These are phyloP conservation scores for Prunella strophiata DNA, from an alignment of 2,797 vertebrate species.

Conservation along the genomic window DNA sequence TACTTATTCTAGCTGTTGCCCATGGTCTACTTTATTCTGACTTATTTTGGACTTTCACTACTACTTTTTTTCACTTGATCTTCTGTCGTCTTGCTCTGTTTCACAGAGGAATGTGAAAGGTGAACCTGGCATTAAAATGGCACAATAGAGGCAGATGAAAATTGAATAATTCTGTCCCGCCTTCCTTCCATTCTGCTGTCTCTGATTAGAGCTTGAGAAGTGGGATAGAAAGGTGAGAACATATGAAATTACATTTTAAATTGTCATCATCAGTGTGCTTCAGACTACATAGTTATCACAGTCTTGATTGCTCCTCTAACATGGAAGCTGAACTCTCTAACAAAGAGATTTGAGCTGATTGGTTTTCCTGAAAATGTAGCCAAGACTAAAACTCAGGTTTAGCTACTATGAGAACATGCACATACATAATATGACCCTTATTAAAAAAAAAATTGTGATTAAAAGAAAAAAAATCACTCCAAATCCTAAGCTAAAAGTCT, in stretches of 20 bases:
- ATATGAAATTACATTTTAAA: neutral
- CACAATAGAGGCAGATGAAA: neutral
- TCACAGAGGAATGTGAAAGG: neutral
- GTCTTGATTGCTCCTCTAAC: neutral
- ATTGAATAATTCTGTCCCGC: neutral
- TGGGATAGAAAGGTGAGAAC: neutral
- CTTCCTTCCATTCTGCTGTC: neutral
- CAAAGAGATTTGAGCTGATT: neutral
- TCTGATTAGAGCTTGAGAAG: neutral
- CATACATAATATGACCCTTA: neutral
- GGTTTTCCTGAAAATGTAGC: neutral
- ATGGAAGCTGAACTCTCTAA: neutral
- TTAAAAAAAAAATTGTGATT: neutral
- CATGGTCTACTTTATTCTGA: neutral
- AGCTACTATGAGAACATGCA: neutral
- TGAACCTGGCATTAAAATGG: neutral
- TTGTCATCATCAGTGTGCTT: neutral
- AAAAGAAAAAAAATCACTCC: neutral
- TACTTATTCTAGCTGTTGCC: neutral
- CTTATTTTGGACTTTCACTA: neutral
- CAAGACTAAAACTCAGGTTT: neutral
- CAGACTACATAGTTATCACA: neutral
- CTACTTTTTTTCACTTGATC: neutral
- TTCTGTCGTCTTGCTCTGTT: neutral
- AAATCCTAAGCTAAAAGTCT: neutral